Percentiles rank a stretch among this genome's conserved stretches.
Conservation (phyloP, 2,797 vertebrate genomes). For the Dermochelys coriacea region DNA sequence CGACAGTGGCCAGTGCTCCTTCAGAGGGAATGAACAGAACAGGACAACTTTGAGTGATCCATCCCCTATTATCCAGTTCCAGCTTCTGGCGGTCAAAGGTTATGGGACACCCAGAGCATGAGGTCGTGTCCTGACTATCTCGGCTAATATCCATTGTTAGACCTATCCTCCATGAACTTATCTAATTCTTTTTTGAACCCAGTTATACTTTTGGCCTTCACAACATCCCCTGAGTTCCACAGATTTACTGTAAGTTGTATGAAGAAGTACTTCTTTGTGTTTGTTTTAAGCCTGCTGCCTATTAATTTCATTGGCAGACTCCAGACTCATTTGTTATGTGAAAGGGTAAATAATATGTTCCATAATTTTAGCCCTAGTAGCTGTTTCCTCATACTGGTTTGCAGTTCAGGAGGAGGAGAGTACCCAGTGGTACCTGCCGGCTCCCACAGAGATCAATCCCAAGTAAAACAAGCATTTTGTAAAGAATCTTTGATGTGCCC, state of each 20-base stretch:
- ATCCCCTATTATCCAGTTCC: no score
- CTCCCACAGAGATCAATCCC: not conserved
- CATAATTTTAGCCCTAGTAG: fast-evolving
- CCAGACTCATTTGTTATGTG: not conserved
- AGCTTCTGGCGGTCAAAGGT: no score
- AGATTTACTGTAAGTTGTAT: not conserved
- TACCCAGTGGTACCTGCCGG: not conserved
- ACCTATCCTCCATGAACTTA: not conserved
- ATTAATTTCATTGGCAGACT: not conserved
- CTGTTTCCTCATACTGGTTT: fast-evolving
- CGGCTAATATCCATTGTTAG: no score
- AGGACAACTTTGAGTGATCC: no score
- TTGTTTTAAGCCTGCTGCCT: not conserved
- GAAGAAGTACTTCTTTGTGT: not conserved
- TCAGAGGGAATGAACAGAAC: no score
- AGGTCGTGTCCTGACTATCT: no score
- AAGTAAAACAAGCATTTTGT: not conserved
- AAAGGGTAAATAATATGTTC: not conserved
- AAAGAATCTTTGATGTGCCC: not conserved
- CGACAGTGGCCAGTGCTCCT: no score
- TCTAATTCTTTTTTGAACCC: not conserved
- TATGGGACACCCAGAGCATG: no score
- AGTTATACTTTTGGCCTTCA: not conserved
- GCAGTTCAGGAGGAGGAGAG: not conserved
- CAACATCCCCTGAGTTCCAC: not conserved